A percentile compares a stretch with the other conserved stretches of the same genome.
Evolutionary conservation across 2,113 vertebrate species (phyloP).

Genomic region (Phyllostomus hastatus): DNA sequence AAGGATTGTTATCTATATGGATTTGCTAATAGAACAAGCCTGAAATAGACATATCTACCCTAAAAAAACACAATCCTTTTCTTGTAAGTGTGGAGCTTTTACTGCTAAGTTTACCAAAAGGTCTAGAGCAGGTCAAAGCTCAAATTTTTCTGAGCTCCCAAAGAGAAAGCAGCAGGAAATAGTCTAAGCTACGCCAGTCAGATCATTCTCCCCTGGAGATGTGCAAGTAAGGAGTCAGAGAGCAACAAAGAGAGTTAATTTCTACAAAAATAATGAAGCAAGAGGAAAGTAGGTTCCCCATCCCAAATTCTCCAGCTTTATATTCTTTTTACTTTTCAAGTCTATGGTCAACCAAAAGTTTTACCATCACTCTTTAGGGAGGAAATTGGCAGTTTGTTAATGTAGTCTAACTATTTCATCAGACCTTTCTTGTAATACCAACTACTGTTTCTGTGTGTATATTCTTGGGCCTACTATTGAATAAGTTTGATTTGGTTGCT

Average conservation of each 20-base stretch:
- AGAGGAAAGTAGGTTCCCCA: not conserved
- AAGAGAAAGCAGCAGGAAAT: not conserved
- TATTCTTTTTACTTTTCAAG: not conserved
- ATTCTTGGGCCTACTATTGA: not conserved
- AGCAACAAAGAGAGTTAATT: not conserved
- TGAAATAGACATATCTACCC: not conserved
- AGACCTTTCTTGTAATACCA: not conserved
- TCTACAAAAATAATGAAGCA: not conserved
- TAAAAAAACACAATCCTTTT: not conserved
- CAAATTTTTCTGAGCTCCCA: not conserved
- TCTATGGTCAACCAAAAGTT: not conserved
- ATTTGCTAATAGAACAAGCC: not conserved
- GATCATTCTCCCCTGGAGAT: not conserved
- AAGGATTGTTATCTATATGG: not conserved
- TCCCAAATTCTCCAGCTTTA: not conserved
- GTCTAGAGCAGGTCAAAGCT: not conserved
- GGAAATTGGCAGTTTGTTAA: not conserved
- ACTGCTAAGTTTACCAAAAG: not conserved
- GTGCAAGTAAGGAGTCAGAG: not conserved
- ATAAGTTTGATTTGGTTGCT: not conserved
- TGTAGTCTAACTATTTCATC: not conserved
- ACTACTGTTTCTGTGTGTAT: not conserved
- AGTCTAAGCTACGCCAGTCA: not conserved
- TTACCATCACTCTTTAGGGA: not conserved
- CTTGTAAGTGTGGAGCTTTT: not conserved